A percentile compares a stretch with the other conserved stretches of the same genome.
Conservation (phyloP, 1,140 invertebrate species). For the Drosophila mauritiana region DNA sequence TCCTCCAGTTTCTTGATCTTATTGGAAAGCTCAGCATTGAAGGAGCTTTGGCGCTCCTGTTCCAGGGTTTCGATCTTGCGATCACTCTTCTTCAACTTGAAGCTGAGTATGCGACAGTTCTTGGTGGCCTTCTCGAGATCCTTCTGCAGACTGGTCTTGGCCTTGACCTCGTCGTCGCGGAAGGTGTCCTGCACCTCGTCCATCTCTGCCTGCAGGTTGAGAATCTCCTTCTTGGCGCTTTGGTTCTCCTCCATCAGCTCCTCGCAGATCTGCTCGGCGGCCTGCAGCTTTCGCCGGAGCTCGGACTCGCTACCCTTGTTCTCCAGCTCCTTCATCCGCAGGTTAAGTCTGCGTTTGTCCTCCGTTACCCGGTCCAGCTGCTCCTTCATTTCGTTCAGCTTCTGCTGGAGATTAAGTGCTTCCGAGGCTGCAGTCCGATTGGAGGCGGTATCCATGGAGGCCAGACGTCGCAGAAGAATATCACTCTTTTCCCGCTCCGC, state of each 20-base stretch:
- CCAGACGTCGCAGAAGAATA: slow-evolving; percentile 90
- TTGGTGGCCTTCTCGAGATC: slow-evolving; percentile 98
- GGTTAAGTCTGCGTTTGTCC: slow-evolving; percentile 91
- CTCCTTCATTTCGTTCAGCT: slow-evolving; percentile 92
- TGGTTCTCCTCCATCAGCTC: slow-evolving; percentile 98
- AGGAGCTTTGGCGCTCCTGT: slow-evolving; percentile 90
- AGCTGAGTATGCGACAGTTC: slow-evolving; percentile 98
- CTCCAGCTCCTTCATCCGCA: slow-evolving; percentile 90
- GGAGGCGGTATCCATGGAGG: slow-evolving; percentile 90
- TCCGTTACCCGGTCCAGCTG: slow-evolving; percentile 91
- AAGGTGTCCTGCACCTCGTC: slow-evolving; percentile 99
- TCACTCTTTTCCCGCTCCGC: slow-evolving; percentile 95
- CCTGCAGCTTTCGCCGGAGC: slow-evolving; percentile 91
- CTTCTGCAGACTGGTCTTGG: slow-evolving; percentile 97
- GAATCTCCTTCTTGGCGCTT: slow-evolving; percentile 96
- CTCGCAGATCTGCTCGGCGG: slow-evolving; percentile 95
- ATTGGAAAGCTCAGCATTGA: slow-evolving; percentile 87
- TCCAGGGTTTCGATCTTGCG: slow-evolving; percentile 95
- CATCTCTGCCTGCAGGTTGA: slow-evolving; percentile 97
- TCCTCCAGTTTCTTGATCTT: slow-evolving; percentile 92
- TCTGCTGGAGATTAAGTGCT: slow-evolving; percentile 91
- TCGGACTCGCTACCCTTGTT: slow-evolving; percentile 87
- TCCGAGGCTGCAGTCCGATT: slow-evolving; percentile 89
- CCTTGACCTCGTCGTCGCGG: slow-evolving; percentile 98
- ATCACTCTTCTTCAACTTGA: slow-evolving; percentile 98